phyloP scores from a whole-genome alignment of 2,797 vertebrate genomes.

The Spatula versicolor region DNA sequence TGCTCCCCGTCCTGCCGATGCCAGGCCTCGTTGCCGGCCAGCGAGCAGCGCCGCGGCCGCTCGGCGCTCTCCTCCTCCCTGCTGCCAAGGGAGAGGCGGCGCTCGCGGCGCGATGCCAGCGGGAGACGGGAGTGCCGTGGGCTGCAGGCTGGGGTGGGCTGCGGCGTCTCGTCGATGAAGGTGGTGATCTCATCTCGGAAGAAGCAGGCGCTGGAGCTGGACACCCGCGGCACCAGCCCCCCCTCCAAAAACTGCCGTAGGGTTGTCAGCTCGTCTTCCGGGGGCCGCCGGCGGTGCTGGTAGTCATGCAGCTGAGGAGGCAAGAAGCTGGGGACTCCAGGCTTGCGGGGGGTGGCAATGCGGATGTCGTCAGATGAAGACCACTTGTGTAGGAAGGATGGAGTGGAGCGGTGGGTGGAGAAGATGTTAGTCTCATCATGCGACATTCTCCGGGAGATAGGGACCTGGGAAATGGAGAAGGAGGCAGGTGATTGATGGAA shows the following conservation, averaged over 20 bases:
- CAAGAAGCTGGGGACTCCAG: conserved; percentile 68
- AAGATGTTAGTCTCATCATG: conserved; percentile 84
- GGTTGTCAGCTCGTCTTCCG: conserved; percentile 76
- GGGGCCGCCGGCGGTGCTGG: conserved; percentile 69
- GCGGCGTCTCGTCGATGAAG: conserved; percentile 83
- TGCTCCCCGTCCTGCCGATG: conserved; percentile 39
- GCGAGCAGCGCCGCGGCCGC: conserved; percentile 71
- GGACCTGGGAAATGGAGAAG: conserved; percentile 71
- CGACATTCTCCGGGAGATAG: conserved; percentile 81
- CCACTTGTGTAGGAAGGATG: conserved; percentile 84
- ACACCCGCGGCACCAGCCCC: conserved; percentile 64
- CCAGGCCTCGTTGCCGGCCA: conserved; percentile 68
- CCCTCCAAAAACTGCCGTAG: conserved; percentile 82
- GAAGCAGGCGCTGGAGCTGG: conserved; percentile 76
- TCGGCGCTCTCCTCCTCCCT: conserved; percentile 47
- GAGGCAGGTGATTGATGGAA: conserved; percentile 17
- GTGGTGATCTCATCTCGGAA: conserved; percentile 85
- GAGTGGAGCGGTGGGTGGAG: conserved; percentile 75
- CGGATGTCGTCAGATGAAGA: conserved; percentile 84
- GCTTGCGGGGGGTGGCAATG: conserved; percentile 71
- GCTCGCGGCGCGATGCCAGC: conserved; percentile 45
- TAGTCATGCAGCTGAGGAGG: conserved; percentile 70
- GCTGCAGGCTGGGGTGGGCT: conserved; percentile 79
- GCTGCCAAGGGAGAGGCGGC: conserved; percentile 73
- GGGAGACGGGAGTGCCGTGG: conserved; percentile 76